phyloP scores from a whole-genome alignment of 64 coral and sea anemone genomes.

The Dendrophyllia cribrosa region DNA sequence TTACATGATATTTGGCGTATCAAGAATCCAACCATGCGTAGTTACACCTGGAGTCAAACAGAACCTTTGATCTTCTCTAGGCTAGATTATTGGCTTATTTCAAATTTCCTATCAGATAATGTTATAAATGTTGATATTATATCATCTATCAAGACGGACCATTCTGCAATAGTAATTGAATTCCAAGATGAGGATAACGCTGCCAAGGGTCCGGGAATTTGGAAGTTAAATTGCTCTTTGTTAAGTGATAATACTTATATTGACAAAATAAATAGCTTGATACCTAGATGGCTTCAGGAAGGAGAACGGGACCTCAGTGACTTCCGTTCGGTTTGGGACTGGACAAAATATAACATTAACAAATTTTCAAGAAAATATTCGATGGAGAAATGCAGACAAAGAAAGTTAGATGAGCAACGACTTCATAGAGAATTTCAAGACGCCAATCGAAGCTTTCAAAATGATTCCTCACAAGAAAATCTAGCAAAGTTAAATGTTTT shows the following conservation, averaged over 20 bases:
- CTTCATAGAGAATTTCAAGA: constrained; percentile 3
- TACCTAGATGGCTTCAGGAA: constrained; percentile 10
- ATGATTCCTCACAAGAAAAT: not conserved
- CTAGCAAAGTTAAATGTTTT: not conserved
- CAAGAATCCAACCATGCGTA: not conserved
- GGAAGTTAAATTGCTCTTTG: constrained; percentile 68
- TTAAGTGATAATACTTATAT: constrained; percentile 41
- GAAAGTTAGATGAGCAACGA: not conserved
- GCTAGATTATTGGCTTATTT: constrained; percentile 5
- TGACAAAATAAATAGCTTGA: constrained; percentile 28
- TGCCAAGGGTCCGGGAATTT: constrained; percentile 38
- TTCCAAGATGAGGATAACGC: constrained; percentile 8
- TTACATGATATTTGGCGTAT: constrained; percentile 8
- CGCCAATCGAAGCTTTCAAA: not conserved
- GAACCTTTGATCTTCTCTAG: not conserved
- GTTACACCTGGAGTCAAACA: constrained; percentile 14
- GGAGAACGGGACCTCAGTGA: not conserved
- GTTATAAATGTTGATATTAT: not conserved
- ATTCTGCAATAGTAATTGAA: constrained; percentile 25
- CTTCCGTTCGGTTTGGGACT: constrained; percentile 36
- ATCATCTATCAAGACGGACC: constrained; percentile 5
- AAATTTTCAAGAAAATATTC: constrained; percentile 37
- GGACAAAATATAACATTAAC: constrained; percentile 52
- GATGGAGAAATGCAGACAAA: constrained; percentile 29
- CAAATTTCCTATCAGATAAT: not conserved